These are phyloP conservation scores for Nannoperca australis DNA, from an alignment of 2,797 vertebrate genomes.

Conservation along the genomic window DNA sequence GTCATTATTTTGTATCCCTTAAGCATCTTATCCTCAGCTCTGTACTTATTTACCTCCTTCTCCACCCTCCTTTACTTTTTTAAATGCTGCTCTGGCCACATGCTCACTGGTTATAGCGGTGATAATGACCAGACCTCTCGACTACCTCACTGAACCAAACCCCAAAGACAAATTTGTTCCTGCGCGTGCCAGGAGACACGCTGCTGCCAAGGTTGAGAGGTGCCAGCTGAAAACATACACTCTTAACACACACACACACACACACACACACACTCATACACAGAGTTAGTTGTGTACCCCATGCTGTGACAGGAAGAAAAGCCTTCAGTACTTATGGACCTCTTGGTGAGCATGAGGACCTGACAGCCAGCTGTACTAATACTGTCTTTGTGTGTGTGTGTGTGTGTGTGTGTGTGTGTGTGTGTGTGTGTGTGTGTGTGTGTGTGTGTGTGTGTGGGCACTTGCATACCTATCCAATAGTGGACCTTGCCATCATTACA, in stretches of 20 bases:
- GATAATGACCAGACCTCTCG: conserved; percentile 91
- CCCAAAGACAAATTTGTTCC: conserved; percentile 89
- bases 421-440: neutral
- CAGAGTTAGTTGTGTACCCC: conserved; percentile 64
- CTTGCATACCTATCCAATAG: neutral
- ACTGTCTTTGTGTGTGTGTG: conserved; percentile 24
- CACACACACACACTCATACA: conserved; percentile 52
- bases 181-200: conserved; percentile 87
- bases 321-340: conserved; percentile 87
- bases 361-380: conserved; percentile 91
- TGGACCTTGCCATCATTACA: neutral
- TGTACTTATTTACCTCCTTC: conserved; percentile 44
- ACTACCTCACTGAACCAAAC: conserved; percentile 82
- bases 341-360: conserved; percentile 85
- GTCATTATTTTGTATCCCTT: conserved; percentile 32
- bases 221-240: conserved; percentile 79
- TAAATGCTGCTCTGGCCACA: conserved; percentile 40
- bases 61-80: conserved; percentile 41
- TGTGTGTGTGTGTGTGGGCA: neutral
- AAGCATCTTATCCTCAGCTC: conserved; percentile 16
- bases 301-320: conserved; percentile 85
- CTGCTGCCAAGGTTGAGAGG: conserved; percentile 75
- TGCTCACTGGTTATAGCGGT: conserved; percentile 81
- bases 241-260: conserved; percentile 41
- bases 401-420: neutral